phyloP scores from a whole-genome alignment of 2,113 vertebrate species.

The Danio rerio region GRCz12tu NC_133190.1:42215501-42216000 shows the following conservation, averaged over 20 bases:
- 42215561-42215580: conserved; percentile 22
- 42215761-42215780: too few species aligned
- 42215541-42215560: conserved; percentile 63
- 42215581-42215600: conserved; percentile 56
- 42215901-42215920: too few species aligned
- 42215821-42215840: too few species aligned
- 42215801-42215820: too few species aligned
- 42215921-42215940: too few species aligned
- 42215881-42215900: too few species aligned
- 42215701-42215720: neutral
- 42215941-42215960: too few species aligned
- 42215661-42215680: conserved; percentile 7
- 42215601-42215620: conserved; percentile 5
- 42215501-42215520: conserved; percentile 67
- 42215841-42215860: too few species aligned
- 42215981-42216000: too few species aligned
- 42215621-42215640: conserved; percentile 15
- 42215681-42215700: neutral
- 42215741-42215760: neutral
- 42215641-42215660: neutral
- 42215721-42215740: neutral
- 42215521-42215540: conserved; percentile 67
- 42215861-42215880: too few species aligned
- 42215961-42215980: too few species aligned
- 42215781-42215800: too few species aligned